Conservation (phyloP, 2,888 invertebrate species). For the Magallana nippona region DNA sequence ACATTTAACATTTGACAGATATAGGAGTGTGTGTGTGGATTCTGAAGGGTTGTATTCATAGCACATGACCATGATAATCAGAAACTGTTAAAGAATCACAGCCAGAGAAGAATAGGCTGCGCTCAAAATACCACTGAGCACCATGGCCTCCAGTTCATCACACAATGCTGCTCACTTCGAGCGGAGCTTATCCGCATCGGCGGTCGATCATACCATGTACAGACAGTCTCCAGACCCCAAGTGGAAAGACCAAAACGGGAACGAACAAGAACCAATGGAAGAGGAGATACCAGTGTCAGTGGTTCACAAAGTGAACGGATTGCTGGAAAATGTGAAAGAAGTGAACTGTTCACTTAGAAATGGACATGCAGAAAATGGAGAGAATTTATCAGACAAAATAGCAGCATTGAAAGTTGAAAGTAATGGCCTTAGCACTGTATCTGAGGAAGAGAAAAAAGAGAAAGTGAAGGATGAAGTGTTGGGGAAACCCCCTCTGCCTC, state of each 20-base stretch:
- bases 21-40: too few species aligned
- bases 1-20: too few species aligned
- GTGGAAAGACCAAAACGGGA: conserved; percentile 13
- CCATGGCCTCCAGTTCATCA: conserved; percentile 18
- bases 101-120: neutral
- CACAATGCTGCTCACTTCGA: conserved; percentile 41
- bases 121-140: conserved; percentile 8
- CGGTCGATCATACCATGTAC: conserved; percentile 61
- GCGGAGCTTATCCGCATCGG: conserved; percentile 65
- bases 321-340: neutral
- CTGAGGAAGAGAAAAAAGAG: conserved; percentile 11
- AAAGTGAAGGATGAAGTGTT: conserved; percentile 24
- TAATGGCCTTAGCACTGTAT: conserved; percentile 33
- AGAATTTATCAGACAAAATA: neutral
- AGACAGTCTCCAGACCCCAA: neutral
- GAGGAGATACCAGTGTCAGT: neutral
- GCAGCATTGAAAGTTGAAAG: conserved; percentile 6
- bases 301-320: neutral
- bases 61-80: too few species aligned
- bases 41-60: too few species aligned
- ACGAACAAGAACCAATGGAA: neutral
- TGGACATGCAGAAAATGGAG: conserved; percentile 18
- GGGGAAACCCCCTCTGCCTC: conserved; percentile 55
- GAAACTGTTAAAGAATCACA: neutral
- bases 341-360: neutral